Base-by-base conservation (phyloP, 2,888 invertebrate genomes). In the Temnothorax unifasciatus region DNA sequence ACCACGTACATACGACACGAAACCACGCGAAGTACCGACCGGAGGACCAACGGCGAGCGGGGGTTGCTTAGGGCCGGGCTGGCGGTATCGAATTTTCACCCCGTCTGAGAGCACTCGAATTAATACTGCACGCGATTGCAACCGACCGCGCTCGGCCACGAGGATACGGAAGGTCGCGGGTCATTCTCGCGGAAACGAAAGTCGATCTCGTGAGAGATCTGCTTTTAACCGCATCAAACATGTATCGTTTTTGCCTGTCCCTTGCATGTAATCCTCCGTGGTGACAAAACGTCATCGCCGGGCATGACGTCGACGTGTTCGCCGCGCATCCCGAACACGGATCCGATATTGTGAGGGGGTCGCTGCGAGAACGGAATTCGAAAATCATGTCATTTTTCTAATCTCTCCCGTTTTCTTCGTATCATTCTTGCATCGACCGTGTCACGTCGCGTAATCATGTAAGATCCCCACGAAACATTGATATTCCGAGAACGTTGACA, bases 51-150 rank as follows among this genome's bases (percentile, higher is more conserved):
- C 57, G 52, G 69, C 73, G 84, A 71, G 75, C 57, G 82, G 77
- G 86, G 0, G 82, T 84, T 82, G 89, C 76, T 83, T 63, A 76
- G 82, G 59, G 76, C 64, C 38, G 76, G 76, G 57, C 54, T 59
- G 79, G 50, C 47, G 83, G 90, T 92, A 92, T 93, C 93, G 92
- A 92, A 93, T 93, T 93, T 92, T 92, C 92, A 90, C 90, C 90
- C 90, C 86, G 89, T 92, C 91, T 90, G 89, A 86, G 90, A 87
- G 91, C 90, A 90, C 88, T 90, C 90, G 91, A 91, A 91, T 93
- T 93, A 93, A 93, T 93, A 93, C 92, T 94, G 93, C 88, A 93
- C 90, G 84, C 74, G 89, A 87, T 44, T 79, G 64, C 84, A 79
- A 84, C 73, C 81, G 68, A 82, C 74, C 68, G 73, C 73, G 89